These are phyloP conservation scores for Lasioglossum zephyrum DNA, from an alignment of 2,888 invertebrate species.

Conservation along the genomic window DNA sequence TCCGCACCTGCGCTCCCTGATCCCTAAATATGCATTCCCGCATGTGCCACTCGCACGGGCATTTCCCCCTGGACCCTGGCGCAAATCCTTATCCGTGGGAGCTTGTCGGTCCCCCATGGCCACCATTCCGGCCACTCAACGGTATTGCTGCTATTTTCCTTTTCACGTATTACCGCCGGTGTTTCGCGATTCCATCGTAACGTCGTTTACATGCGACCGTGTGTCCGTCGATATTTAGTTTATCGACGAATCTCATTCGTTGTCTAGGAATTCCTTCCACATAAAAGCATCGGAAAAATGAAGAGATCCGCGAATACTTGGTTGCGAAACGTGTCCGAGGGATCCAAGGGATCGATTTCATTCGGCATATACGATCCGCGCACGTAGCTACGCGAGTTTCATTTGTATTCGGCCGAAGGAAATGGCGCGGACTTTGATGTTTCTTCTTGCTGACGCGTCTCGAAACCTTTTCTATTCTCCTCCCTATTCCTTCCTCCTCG, in stretches of 20 bases:
- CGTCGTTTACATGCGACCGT: constrained; percentile 74
- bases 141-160: constrained; percentile 80
- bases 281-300: neutral
- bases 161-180: constrained; percentile 62
- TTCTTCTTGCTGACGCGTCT: constrained; percentile 77
- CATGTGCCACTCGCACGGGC: constrained; percentile 74
- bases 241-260: neutral
- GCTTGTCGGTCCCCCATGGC: constrained; percentile 69
- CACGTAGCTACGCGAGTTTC: constrained; percentile 62
- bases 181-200: constrained; percentile 68
- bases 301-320: neutral
- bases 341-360: neutral
- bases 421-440: constrained; percentile 78
- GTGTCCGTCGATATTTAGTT: constrained; percentile 46
- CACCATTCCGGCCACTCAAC: constrained; percentile 79
- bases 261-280: neutral
- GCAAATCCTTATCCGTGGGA: constrained; percentile 78
- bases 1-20: constrained; percentile 69
- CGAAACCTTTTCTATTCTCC: constrained; percentile 68
- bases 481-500: constrained; percentile 34
- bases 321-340: neutral
- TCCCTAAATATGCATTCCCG: constrained; percentile 81
- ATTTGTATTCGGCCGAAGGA: constrained; percentile 76
- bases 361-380: constrained; percentile 56
- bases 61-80: constrained; percentile 78